A percentile compares a stretch with the other conserved stretches of the same genome.
These are phyloP conservation scores for Echinops telfairi DNA, from an alignment of 2,113 vertebrate species.

Conservation along the genomic window DNA sequence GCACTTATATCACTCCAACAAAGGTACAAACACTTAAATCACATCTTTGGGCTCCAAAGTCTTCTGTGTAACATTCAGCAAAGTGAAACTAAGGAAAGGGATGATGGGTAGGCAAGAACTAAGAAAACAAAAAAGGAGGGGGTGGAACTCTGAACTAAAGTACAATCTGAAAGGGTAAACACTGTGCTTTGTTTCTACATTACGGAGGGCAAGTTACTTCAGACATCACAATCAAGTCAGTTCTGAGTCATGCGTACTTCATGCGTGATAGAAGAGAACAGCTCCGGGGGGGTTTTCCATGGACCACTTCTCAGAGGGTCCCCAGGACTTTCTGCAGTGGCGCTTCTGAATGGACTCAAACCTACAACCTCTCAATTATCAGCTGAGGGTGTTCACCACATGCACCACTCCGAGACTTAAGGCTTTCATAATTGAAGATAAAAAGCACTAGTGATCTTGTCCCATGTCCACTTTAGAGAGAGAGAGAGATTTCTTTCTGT, in stretches of 20 bases:
- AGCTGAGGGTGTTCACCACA: too few relatives aligned
- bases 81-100: neutral
- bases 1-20: neutral
- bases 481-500: neutral
- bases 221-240: neutral
- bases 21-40: neutral
- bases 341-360: neutral
- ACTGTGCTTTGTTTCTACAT: too few relatives aligned
- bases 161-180: neutral
- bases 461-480: neutral
- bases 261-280: neutral
- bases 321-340: neutral
- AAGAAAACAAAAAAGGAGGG: slow-evolving; percentile 3
- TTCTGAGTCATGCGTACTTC: neutral
- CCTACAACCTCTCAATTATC: too few relatives aligned
- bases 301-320: neutral
- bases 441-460: slow-evolving; percentile 2
- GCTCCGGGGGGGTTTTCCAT: neutral
- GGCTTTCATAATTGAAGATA: neutral
- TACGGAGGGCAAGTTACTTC: neutral
- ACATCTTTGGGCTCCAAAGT: neutral
- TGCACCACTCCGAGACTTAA: neutral
- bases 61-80: neutral
- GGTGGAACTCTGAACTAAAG: neutral
- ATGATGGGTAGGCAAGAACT: neutral